phyloP scores from a whole-genome alignment of 2,797 vertebrate species.

The Alfaro cultratus region DNA sequence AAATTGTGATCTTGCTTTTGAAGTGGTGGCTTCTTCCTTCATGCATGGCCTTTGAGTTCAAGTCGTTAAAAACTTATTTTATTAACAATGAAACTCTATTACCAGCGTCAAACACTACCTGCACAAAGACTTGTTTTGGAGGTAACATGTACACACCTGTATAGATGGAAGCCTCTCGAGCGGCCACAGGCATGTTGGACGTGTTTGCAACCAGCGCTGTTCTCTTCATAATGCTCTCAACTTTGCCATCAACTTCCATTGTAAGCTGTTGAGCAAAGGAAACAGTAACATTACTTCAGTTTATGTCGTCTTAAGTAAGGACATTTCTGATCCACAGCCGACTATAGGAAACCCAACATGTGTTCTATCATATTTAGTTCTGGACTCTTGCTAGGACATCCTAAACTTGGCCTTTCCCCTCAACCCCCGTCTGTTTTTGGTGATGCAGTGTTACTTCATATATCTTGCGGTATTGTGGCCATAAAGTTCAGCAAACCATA shows the following conservation, averaged over 20 bases:
- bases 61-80: background rate
- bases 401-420: no score
- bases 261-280: conserved; percentile 84
- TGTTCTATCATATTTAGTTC: background rate
- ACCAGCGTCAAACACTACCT: background rate
- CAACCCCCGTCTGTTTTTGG: background rate
- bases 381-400: no score
- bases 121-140: background rate
- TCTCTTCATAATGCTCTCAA: conserved; percentile 99
- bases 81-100: background rate
- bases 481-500: no score
- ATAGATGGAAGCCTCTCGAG: conserved; percentile 98
- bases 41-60: background rate
- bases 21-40: background rate
- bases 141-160: conserved; percentile 82
- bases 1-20: background rate
- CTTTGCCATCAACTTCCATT: conserved; percentile 97
- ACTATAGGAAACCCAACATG: background rate
- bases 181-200: conserved; percentile 99
- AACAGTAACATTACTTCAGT: background rate
- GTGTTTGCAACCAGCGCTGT: conserved; percentile 97
- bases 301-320: background rate
- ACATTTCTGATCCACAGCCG: background rate
- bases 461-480: background rate
- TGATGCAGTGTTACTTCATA: background rate